phyloP scores from a whole-genome alignment of 2,797 vertebrate species.

The Odontamblyopus lacepedii region DNA sequence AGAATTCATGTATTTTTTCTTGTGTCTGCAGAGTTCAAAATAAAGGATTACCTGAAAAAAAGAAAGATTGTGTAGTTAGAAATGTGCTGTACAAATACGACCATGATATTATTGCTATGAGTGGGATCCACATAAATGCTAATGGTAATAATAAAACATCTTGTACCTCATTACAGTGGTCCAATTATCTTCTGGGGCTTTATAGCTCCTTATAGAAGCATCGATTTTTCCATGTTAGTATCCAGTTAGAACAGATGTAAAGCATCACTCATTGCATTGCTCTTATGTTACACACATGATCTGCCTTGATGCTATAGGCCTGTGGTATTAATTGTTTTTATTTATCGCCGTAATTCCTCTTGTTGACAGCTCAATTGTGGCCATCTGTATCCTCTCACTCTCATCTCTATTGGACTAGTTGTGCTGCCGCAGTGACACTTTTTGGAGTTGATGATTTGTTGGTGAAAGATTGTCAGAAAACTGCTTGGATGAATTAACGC shows the following conservation, averaged over 20 bases:
- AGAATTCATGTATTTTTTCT: too few relatives aligned
- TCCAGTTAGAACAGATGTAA: not conserved
- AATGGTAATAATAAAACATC: not conserved
- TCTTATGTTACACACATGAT: slow-evolving; percentile 51
- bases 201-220: not conserved
- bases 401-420: slow-evolving; percentile 51
- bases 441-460: slow-evolving; percentile 45
- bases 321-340: slow-evolving; percentile 65
- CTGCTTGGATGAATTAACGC: not conserved
- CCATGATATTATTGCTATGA: not conserved
- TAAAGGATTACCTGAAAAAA: too few relatives aligned
- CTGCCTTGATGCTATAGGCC: slow-evolving; percentile 46
- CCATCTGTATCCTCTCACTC: slow-evolving; percentile 63
- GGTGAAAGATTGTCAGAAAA: slow-evolving; percentile 56
- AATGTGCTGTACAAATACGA: not conserved
- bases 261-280: slow-evolving; percentile 41
- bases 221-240: not conserved
- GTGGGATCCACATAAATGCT: not conserved
- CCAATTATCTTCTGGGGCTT: not conserved
- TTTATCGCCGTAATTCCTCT: slow-evolving; percentile 64
- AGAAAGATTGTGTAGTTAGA: too few relatives aligned
- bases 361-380: slow-evolving; percentile 66
- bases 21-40: too few relatives aligned
- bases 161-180: not conserved
- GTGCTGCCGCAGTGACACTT: slow-evolving; percentile 52